Evolutionary conservation across 2,888 invertebrate species (phyloP).

Genomic region (Xestia rhomboidea): DNA sequence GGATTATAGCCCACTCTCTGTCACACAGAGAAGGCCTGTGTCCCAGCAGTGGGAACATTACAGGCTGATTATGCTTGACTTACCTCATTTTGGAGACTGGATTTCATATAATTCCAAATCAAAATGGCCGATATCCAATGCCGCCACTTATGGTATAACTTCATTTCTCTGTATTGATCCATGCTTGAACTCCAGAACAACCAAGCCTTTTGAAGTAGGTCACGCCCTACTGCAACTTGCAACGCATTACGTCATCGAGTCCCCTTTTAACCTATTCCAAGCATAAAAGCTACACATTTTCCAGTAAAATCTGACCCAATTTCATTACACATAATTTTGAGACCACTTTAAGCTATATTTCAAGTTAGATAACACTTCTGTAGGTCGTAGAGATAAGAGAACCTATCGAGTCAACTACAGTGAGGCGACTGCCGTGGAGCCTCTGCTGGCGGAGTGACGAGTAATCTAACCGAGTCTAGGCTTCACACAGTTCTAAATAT

Average conservation of each 20-base stretch:
- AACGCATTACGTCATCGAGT: conserved; percentile 8
- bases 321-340: not conserved
- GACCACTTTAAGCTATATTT: not conserved
- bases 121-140: too few relatives aligned
- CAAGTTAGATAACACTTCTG: not conserved
- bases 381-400: not conserved
- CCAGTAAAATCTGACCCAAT: not conserved
- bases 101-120: too few relatives aligned
- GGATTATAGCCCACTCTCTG: too few relatives aligned
- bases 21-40: too few relatives aligned
- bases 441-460: not conserved
- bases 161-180: not conserved
- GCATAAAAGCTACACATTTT: not conserved
- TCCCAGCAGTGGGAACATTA: too few relatives aligned
- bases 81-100: too few relatives aligned
- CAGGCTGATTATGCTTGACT: too few relatives aligned
- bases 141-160: conserved; percentile 18
- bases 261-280: not conserved
- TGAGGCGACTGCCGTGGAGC: conserved; percentile 3
- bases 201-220: not conserved
- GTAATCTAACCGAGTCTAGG: not conserved
- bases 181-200: not conserved
- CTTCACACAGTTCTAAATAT: not conserved
- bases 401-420: not conserved
- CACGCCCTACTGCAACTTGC: not conserved